These are phyloP conservation scores for Athalia circularis DNA, from an alignment of 2,888 invertebrate genomes.

Conservation along the genomic window DNA sequence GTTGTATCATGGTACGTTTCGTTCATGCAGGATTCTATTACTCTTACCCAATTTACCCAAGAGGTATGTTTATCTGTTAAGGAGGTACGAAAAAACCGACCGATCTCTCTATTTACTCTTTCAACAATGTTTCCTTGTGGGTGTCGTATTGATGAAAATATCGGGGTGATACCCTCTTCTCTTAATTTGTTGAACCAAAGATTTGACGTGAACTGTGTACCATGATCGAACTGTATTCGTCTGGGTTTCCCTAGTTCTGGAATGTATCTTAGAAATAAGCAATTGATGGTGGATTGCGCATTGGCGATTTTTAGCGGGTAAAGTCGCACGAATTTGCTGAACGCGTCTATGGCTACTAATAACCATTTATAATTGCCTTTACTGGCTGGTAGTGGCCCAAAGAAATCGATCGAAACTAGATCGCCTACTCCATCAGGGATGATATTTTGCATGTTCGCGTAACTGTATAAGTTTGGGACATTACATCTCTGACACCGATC, in stretches of 20 bases:
- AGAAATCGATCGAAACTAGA: slow-evolving; percentile 18
- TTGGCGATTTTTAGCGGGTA: slow-evolving; percentile 16
- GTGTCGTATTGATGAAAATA: slow-evolving; percentile 25
- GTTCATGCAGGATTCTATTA: slow-evolving; percentile 21
- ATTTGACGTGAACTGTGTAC: slow-evolving; percentile 30
- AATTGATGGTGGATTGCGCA: slow-evolving; percentile 9
- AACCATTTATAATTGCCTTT: neutral
- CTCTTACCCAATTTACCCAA: slow-evolving; percentile 10
- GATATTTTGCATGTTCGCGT: slow-evolving; percentile 3
- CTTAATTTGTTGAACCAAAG: neutral
- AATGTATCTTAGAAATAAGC: slow-evolving; percentile 15
- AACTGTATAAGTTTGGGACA: neutral
- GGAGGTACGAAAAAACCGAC: slow-evolving; percentile 15
- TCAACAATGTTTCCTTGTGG: slow-evolving; percentile 10
- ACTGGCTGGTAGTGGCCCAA: slow-evolving; percentile 9
- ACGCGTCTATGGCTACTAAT: neutral
- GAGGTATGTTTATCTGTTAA: neutral
- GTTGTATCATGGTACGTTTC: slow-evolving; percentile 26
- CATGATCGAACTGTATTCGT: slow-evolving; percentile 10
- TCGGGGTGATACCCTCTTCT: neutral
- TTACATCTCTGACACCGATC: slow-evolving; percentile 36
- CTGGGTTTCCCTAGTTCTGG: slow-evolving; percentile 16
- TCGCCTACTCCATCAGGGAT: neutral
- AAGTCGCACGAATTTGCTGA: neutral
- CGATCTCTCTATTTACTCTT: slow-evolving; percentile 22